phyloP scores from a whole-genome alignment of 2,888 invertebrate genomes.

The Eumacrocentrus americanus region DNA sequence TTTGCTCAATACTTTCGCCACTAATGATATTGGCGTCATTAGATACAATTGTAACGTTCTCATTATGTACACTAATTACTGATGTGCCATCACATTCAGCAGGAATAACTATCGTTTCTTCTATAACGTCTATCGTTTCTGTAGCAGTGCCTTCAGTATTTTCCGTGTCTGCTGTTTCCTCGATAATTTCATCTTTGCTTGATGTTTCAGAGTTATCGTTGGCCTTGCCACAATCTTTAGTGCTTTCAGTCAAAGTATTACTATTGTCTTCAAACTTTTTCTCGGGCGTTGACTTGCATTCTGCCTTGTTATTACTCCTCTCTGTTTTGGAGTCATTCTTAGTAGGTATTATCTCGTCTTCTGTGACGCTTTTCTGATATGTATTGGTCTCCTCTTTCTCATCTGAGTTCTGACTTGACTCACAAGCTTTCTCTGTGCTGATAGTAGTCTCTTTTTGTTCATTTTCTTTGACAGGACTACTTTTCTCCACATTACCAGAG shows the following conservation, averaged over 20 bases:
- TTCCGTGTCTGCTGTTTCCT: not conserved
- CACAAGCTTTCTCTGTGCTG: not conserved
- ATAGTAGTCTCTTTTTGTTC: not conserved
- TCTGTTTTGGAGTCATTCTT: not conserved
- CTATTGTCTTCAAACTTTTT: not conserved
- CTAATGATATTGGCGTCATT: conserved; percentile 9
- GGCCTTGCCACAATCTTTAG: not conserved
- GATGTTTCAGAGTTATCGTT: not conserved
- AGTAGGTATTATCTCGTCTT: not conserved
- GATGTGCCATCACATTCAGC: conserved; percentile 3
- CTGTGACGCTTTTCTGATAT: not conserved
- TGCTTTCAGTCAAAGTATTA: not conserved
- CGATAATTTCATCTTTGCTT: not conserved
- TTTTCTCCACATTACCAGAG: not conserved
- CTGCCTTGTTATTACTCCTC: too few species aligned
- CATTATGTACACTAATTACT: conserved; percentile 13
- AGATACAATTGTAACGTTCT: conserved; percentile 19
- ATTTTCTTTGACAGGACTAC: not conserved
- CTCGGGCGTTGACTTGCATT: too few species aligned
- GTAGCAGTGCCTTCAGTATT: not conserved
- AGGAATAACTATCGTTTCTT: conserved; percentile 23
- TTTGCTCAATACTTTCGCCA: conserved; percentile 9
- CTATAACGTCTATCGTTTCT: conserved; percentile 20
- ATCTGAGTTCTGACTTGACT: not conserved
- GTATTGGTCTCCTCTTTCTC: not conserved